Base-by-base conservation (phyloP, 1,140 invertebrate genomes). In the Odontomachus brunneus region DNA sequence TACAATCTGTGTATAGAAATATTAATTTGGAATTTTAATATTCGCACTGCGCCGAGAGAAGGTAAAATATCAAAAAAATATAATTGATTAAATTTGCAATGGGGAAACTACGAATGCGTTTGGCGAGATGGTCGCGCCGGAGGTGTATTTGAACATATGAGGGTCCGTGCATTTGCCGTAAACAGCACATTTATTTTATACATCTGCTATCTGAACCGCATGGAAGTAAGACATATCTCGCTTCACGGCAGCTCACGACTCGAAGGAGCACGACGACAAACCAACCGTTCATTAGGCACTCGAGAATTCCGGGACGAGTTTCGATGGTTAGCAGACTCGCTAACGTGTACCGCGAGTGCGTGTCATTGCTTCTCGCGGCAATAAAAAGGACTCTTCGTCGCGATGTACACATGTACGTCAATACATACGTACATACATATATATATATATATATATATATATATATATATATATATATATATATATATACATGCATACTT, bases 251-350 rank as follows among this genome's bases (percentile, higher is more conserved):
- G n/a, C 38, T 53, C 19, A 51, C n/a, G 19, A 15, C 9, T 38
- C 26, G 19, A 53, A 48, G 17, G n/a, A 33, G 38, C 71, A 22
- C 33, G 72, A 51, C 44, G 59, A 65, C 74, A 38, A 76, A 53
- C 22, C 48, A 76, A 53, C 22, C 48, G 74, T 53, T 66, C 60
- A 38, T 76, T 53, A 66, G 29, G 44, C 7, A 26, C 49, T 38
- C 29, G 29, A 22, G 29, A 66, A 76, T 76, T 66, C 74, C 73
- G 73, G 9, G 60, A 53, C 60, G 9, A 53, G 60, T 26, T 29
- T 65, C 62, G 62, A 76, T 49, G 49, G 26, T 62, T 51, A 51
- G 44, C 29, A 14, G 66, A 15, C 74, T 38, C 33, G 55, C 29
- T 38, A 65, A 66, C 29, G 19, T 12, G 24, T 24, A 3, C 75